Conservation (phyloP, 1,140 invertebrate genomes). For the Ladona fulva region DNA sequence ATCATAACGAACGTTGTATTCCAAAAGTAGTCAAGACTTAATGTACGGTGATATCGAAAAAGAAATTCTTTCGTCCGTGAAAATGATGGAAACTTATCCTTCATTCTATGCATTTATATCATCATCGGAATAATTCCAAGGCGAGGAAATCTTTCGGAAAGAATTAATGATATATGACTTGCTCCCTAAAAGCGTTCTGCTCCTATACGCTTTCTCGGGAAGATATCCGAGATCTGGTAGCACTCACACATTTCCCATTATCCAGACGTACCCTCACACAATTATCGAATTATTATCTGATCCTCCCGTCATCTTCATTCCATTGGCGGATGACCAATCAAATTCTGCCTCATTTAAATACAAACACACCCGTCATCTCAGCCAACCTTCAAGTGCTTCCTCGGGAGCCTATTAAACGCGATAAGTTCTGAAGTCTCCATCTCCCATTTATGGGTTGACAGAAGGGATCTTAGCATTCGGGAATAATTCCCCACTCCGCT, state of each 20-base stretch:
- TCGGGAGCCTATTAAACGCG: background rate
- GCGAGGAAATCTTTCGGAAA: background rate
- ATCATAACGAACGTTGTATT: too few species aligned
- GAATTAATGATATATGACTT: background rate
- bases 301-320: background rate
- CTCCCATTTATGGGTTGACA: background rate
- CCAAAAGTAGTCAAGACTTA: too few species aligned
- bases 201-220: background rate
- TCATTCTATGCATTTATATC: too few species aligned
- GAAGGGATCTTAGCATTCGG: background rate
- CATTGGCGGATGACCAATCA: background rate
- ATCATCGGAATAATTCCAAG: too few species aligned
- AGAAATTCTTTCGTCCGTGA: too few species aligned
- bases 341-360: slow-evolving; percentile 7
- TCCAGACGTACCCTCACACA: background rate
- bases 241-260: background rate
- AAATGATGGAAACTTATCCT: too few species aligned
- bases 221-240: background rate
- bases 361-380: background rate
- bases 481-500: background rate
- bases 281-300: background rate
- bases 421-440: background rate
- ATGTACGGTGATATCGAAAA: too few species aligned
- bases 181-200: background rate
- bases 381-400: background rate